Evolutionary conservation across 2,113 vertebrate genomes (phyloP), one percentile per base, ranked within the genome.

Genomic region (Oreochromis spilurus): DNA sequence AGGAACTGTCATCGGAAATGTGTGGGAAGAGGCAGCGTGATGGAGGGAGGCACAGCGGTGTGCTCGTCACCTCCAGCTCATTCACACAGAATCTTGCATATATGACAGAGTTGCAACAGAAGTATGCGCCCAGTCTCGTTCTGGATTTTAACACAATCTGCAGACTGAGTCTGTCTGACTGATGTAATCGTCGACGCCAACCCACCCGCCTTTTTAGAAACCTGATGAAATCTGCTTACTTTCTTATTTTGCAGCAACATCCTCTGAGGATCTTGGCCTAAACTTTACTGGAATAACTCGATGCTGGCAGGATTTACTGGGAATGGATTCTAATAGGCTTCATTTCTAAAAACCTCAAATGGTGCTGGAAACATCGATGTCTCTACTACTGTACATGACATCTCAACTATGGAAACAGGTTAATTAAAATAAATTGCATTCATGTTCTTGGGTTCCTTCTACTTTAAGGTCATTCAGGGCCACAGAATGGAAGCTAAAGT

Each of bases 21-120:
- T 1, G 2, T 11, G 40, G 24, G 9, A 72, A 17, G 38, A 24
- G n/a, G 21, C 21, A 24, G n/a, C 2, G 13, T 14, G n/a, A 43
- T 21, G 65, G 0, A 0, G 34, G 19, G n/a, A 0, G 21, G 67
- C 1, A 0, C 14, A 10, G 67, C 14, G 13, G 4, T 26, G 40
- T 3, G 40, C 67, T 72, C 13, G 21, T 26, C 36, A 72, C 21
- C 67, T 45, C 16, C 38, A 26, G 38, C 3, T 29, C 65, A 70
- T 38, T 38, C 67, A 48, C 58, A 62, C 5, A 16, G 21, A 0
- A 5, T 62, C 9, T 62, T 36, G 9, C 58, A 36, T 14, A 26
- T 24, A 29, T 48, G 67, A 45, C 21, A 17, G 67, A 45, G 67
- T 45, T 26, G 40, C 21, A 45, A 5, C 38, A 72, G 38, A 43